Conservation (phyloP, 2,797 vertebrate genomes). For the Sebastes oblongus region DNA sequence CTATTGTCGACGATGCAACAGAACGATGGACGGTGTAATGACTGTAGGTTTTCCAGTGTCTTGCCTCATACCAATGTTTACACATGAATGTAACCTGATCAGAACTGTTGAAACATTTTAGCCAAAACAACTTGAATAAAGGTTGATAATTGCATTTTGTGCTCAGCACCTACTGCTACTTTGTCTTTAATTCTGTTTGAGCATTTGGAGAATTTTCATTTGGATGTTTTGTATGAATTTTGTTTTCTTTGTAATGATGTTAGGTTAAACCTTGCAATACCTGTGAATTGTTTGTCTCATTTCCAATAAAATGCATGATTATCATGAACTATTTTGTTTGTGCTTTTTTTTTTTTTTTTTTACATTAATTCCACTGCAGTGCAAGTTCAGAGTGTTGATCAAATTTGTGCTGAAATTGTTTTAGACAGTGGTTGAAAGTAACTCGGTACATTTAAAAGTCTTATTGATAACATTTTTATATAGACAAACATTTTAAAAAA, state of each 20-base stretch:
- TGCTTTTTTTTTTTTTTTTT: background rate
- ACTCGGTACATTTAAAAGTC: background rate
- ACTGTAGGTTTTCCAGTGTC: slow-evolving; percentile 56
- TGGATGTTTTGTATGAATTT: slow-evolving; percentile 64
- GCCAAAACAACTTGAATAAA: slow-evolving; percentile 74
- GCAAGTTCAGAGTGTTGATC: background rate
- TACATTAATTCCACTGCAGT: background rate
- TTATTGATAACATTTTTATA: no score
- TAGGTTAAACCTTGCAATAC: slow-evolving; percentile 68
- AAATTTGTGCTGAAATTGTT: background rate
- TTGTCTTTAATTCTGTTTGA: slow-evolving; percentile 49
- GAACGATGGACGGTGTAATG: slow-evolving; percentile 26
- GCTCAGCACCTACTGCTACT: slow-evolving; percentile 38
- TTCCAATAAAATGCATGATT: slow-evolving; percentile 82
- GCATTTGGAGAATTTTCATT: slow-evolving; percentile 48
- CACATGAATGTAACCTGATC: slow-evolving; percentile 81
- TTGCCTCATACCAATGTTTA: slow-evolving; percentile 80
- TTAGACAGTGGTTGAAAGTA: background rate
- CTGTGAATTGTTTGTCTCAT: slow-evolving; percentile 66
- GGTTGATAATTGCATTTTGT: slow-evolving; percentile 59
- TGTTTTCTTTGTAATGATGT: slow-evolving; percentile 55
- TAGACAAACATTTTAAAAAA: no score
- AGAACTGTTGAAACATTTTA: slow-evolving; percentile 64
- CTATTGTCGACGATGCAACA: slow-evolving; percentile 25
- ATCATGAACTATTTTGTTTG: slow-evolving; percentile 22